Conservation (phyloP, 2,113 vertebrate species). For the Procavia capensis region DNA sequence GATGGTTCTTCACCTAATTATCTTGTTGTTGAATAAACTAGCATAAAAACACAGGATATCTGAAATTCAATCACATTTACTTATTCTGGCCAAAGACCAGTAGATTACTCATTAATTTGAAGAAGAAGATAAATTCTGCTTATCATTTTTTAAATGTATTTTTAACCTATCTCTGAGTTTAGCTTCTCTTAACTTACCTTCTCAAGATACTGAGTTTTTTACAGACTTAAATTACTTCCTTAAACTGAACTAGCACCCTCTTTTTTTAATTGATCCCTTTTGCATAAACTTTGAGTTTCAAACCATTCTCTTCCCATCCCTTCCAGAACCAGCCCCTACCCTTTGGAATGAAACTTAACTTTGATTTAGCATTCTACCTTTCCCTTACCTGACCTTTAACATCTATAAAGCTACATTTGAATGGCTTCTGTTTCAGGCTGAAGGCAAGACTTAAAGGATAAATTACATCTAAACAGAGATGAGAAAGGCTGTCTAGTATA, state of each 20-base stretch:
- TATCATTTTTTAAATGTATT: neutral
- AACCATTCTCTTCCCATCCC: neutral
- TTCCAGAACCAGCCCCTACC: neutral
- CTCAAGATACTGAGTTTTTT: neutral
- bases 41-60: conserved; percentile 4
- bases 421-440: neutral
- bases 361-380: neutral
- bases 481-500: neutral
- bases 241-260: neutral
- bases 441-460: neutral
- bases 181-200: neutral
- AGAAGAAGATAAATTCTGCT: conserved; percentile 44
- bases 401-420: neutral
- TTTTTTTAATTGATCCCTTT: neutral
- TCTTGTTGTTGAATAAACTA: conserved; percentile 42
- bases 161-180: neutral
- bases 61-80: conserved; percentile 50
- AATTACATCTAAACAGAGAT: neutral
- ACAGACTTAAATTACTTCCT: neutral
- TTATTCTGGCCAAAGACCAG: conserved; percentile 28
- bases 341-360: neutral
- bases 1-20: neutral
- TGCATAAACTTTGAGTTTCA: neutral
- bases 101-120: conserved; percentile 46
- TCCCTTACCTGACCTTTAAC: neutral